Evolutionary conservation across 1,140 invertebrate species (phyloP).

Genomic region (Camponotus floridanus): DNA sequence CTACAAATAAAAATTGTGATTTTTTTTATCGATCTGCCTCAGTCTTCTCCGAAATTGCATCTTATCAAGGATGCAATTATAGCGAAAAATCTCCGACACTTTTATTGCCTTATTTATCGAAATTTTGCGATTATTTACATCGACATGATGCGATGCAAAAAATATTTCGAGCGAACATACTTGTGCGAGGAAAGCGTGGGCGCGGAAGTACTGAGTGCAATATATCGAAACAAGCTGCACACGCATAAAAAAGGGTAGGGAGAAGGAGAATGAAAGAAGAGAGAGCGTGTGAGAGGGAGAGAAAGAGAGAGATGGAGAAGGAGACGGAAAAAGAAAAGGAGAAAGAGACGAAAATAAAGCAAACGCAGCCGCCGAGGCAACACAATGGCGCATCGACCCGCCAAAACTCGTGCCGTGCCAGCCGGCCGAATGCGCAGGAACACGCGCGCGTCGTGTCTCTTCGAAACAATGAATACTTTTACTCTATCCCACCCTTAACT

Average conservation of each 20-base stretch:
- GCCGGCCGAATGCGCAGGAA: constrained; percentile 67
- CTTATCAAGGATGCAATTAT: neutral
- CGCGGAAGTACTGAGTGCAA: constrained; percentile 38
- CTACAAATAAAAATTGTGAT: neutral
- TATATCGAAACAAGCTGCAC: constrained; percentile 49
- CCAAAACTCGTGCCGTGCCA: constrained; percentile 76
- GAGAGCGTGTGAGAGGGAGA: neutral
- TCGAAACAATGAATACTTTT: constrained; percentile 27
- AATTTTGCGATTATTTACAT: constrained; percentile 39
- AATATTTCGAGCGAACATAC: constrained; percentile 7
- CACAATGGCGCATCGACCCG: constrained; percentile 82
- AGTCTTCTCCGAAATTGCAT: neutral
- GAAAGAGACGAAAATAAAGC: constrained; percentile 76
- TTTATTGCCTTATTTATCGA: neutral
- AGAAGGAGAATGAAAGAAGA: neutral
- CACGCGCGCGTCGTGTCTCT: constrained; percentile 51
- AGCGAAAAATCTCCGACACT: neutral
- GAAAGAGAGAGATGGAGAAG: constrained; percentile 3
- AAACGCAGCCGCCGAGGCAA: constrained; percentile 76
- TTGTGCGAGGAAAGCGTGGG: too few relatives aligned
- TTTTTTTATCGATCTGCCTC: neutral
- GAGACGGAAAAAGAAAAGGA: constrained; percentile 67
- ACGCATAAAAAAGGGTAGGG: neutral
- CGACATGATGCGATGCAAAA: neutral
- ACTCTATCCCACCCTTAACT: neutral